Evolutionary conservation across 2,888 invertebrate species (phyloP).

Genomic region (Julus scanicus): DNA sequence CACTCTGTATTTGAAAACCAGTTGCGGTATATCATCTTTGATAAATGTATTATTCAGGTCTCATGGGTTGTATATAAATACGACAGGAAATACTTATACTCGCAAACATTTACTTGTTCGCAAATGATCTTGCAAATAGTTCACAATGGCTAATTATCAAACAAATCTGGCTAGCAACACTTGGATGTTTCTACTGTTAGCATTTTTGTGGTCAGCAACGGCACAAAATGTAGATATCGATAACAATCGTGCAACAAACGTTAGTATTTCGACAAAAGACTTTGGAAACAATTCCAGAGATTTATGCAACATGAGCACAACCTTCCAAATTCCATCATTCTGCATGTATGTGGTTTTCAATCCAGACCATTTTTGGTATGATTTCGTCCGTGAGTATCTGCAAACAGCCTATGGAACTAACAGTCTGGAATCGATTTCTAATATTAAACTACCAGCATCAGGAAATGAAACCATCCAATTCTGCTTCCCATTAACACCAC

Average conservation of each 20-base stretch:
- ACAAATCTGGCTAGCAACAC: not conserved
- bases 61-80: too few species aligned
- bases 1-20: not conserved
- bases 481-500: conserved; percentile 51
- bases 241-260: not conserved
- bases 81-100: too few species aligned
- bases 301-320: not conserved
- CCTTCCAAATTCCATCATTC: not conserved
- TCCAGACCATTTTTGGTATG: not conserved
- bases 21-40: too few species aligned
- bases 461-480: not conserved
- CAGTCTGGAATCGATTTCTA: not conserved
- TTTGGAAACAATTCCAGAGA: not conserved
- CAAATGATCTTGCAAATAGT: too few species aligned
- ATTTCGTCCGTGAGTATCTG: not conserved
- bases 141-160: too few species aligned
- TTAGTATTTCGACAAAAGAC: not conserved
- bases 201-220: not conserved
- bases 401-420: not conserved
- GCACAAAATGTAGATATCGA: not conserved
- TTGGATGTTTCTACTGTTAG: not conserved
- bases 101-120: too few species aligned
- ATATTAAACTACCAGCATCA: not conserved
- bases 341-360: not conserved
- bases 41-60: too few species aligned